Percentiles rank a stretch among this genome's conserved stretches.
Conservation (phyloP, 1,140 invertebrate genomes). For the Bombus soroeensis region DNA sequence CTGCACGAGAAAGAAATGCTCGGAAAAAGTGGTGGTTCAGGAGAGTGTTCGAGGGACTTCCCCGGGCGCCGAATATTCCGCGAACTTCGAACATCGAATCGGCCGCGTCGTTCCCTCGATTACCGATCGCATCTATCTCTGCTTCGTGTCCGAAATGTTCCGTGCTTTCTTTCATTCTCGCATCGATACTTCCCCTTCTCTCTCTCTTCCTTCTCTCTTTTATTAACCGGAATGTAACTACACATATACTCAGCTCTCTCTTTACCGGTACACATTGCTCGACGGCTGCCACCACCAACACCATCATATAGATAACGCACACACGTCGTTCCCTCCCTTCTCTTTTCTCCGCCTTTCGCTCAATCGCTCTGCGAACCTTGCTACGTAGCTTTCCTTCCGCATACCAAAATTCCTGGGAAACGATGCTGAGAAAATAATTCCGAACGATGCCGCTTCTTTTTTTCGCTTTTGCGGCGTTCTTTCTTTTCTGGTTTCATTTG, state of each 20-base stretch:
- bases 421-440: slow-evolving; percentile 68
- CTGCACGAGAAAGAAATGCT: neutral
- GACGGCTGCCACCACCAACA: neutral
- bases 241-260: neutral
- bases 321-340: neutral
- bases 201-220: neutral
- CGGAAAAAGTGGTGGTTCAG: neutral
- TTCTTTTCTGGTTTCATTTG: neutral
- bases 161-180: slow-evolving; percentile 25
- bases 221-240: neutral
- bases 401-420: slow-evolving; percentile 75
- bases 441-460: slow-evolving; percentile 58
- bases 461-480: slow-evolving; percentile 18
- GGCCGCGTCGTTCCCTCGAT: neutral
- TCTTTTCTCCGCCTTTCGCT: slow-evolving; percentile 40
- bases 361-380: slow-evolving; percentile 43
- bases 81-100: neutral
- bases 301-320: neutral
- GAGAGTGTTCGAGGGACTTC: neutral
- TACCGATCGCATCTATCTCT: slow-evolving; percentile 20
- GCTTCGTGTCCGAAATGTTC: slow-evolving; percentile 22
- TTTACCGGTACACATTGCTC: neutral
- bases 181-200: neutral
- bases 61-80: neutral
- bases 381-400: slow-evolving; percentile 76